Percentiles rank a stretch among this genome's conserved stretches.
Evolutionary conservation across 2,888 invertebrate genomes (phyloP).

Genomic region (Lithophane leautieri): DNA sequence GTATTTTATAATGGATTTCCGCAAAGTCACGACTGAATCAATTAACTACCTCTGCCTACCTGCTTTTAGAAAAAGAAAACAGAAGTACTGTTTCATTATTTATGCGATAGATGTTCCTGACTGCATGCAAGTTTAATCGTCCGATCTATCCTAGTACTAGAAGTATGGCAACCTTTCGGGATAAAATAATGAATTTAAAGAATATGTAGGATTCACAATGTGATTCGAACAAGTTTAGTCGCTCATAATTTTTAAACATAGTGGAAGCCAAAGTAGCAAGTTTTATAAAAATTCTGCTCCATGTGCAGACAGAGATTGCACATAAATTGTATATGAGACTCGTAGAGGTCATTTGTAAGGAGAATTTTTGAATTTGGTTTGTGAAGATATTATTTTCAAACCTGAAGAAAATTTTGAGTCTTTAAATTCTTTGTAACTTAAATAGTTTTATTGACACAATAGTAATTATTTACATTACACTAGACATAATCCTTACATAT

Average conservation of each 20-base stretch:
- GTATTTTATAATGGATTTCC: no score
- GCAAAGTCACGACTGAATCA: no score
- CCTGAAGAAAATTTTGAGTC: constrained; percentile 1
- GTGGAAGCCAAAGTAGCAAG: constrained; percentile 45
- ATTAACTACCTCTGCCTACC: not conserved
- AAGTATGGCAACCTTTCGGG: constrained; percentile 5
- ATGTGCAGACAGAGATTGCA: constrained; percentile 49
- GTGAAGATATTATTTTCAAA: constrained; percentile 4
- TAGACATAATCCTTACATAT: no score
- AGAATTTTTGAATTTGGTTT: constrained; percentile 44
- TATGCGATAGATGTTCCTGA: not conserved
- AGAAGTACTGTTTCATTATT: not conserved
- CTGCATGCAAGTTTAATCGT: constrained; percentile 17
- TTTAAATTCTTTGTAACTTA: no score
- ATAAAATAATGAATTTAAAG: constrained; percentile 36
- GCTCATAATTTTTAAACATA: constrained; percentile 53
- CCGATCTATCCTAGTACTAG: not conserved
- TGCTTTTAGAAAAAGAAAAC: no score
- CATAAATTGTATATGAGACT: constrained; percentile 56
- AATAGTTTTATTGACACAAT: not conserved
- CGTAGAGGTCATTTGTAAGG: constrained; percentile 51
- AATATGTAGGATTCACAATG: constrained; percentile 33
- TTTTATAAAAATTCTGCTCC: constrained; percentile 48
- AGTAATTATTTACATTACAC: not conserved
- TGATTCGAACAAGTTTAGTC: constrained; percentile 50